Base-by-base conservation (phyloP, 2,113 vertebrate species). In the Uria lomvia region DNA sequence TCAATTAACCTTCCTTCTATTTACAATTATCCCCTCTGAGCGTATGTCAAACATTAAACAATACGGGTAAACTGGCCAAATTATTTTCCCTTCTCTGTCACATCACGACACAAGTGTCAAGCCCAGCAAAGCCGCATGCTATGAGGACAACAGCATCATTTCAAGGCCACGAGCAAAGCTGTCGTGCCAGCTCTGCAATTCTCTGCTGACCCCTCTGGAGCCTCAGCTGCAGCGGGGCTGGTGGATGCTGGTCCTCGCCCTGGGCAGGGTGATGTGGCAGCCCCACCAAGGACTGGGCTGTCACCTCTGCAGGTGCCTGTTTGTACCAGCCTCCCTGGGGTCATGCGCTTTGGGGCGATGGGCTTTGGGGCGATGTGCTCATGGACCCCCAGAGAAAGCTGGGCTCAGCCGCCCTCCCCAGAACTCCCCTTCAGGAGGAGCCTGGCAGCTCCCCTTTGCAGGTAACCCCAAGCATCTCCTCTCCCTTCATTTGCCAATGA, bases 211-310 rank as follows among this genome's bases (percentile, higher is more conserved):
- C 2, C 5, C 9, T 22, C 23, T 30, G 38, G 29, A n/a, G 23
- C n/a, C 26, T 42, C 38, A 36, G 42, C 29, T n/a, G 4, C 59
- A 29, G 30, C 0, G 1, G 5, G 13, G 5, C 18, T 82, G 15
- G 14, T 22, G 17, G 32, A 10, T 77, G 17, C 14, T 62, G 8
- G 21, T 34, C 32, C 4, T 11, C 1, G 1, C 1, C 5, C 3
- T 0, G 1, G 13, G 8, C 15, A 49, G 21, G 45, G 20, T 40
- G 76, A 49, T 14, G 40, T 7, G 3, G 5, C 11, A 87, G 10
- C 0, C 2, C 7, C 18, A 6, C 3, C 7, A 50, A 60, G 40
- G 66, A 3, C 19, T 50, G 19, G 24, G 5, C 3, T 0, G 0
- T 13, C 2, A 12, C 6, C 13, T n/a, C 50, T 43, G 34, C 36